These are phyloP conservation scores for Gortyna flavago DNA, from an alignment of 2,888 invertebrate genomes.

Conservation along the genomic window DNA sequence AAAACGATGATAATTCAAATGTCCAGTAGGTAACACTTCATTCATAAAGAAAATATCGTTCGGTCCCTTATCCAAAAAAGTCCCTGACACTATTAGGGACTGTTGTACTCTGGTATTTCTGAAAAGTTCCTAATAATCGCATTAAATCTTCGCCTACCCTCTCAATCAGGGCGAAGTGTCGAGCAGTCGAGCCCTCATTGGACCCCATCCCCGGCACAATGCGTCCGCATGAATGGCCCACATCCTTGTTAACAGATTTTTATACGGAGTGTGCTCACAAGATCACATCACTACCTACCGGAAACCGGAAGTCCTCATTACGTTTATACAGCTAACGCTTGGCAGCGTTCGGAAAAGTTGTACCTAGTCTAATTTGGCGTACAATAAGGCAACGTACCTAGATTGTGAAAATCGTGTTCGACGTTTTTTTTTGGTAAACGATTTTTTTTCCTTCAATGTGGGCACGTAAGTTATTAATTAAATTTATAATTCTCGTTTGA, in stretches of 20 bases:
- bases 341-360: slow-evolving; percentile 21
- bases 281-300: slow-evolving; percentile 51
- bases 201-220: slow-evolving; percentile 44
- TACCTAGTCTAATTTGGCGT: slow-evolving; percentile 36
- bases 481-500: not conserved
- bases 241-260: slow-evolving; percentile 57
- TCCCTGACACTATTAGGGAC: not conserved
- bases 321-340: slow-evolving; percentile 52
- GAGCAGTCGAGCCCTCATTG: slow-evolving; percentile 33
- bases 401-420: slow-evolving; percentile 18
- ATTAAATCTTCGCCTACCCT: slow-evolving; percentile 46
- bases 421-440: slow-evolving; percentile 16
- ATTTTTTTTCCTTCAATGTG: not conserved
- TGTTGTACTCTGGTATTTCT: slow-evolving; percentile 30
- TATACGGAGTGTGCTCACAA: slow-evolving; percentile 45
- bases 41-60: not conserved
- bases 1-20: not conserved
- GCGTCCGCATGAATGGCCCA: slow-evolving; percentile 58
- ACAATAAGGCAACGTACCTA: slow-evolving; percentile 27
- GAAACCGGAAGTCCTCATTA: slow-evolving; percentile 58
- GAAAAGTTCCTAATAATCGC: slow-evolving; percentile 52
- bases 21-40: not conserved
- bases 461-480: not conserved
- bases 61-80: slow-evolving; percentile 8
- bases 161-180: slow-evolving; percentile 53